Evolutionary conservation across 2,888 invertebrate species (phyloP), one percentile per base, ranked within the genome.

Genomic region (Oligia fasciuncula): DNA sequence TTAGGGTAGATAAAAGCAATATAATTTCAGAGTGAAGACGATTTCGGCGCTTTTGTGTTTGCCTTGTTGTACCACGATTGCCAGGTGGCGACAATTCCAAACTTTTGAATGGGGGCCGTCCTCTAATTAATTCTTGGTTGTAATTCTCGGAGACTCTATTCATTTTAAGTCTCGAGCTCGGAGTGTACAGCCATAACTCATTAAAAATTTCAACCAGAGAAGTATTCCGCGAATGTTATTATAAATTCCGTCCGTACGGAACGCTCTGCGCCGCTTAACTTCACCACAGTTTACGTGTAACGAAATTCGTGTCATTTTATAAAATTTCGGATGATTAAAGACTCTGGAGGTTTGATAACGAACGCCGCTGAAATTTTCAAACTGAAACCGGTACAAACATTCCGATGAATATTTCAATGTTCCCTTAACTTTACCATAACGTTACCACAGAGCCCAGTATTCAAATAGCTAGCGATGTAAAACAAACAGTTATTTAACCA

Each of bases 71-170:
- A 90, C 91, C 91, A 79, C 84, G 89, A 91, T 90, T 90, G 90
- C 91, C 94, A 94, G 94, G 93, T 95, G 94, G 91, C 88, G 91
- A 93, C 93, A 91, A 90, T 92, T 91, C 82, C 85, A 90, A 95
- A 94, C 90, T 94, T 95, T 93, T 91, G 91, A 92, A 93, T 91
- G 90, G 88, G 87, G 87, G 88, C 90, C 89, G 86, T 90, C 90
- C 88, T 90, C 90, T 94, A 94, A 94, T 95, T 94, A 94, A 94
- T 94, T 94, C 91, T 93, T 92, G 91, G 85, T 91, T 91, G 87
- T 92, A 91, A 92, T 92, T 93, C 89, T 86, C 87, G 63, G 84
- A 82, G 87, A 88, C 85, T 90, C 87, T 87, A 90, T 92, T 92
- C 89, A 88, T 91, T 93, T 90, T 86, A 88, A 91, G 88, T 91